A percentile compares a stretch with the other conserved stretches of the same genome.
These are phyloP conservation scores for Frankliniella intonsa DNA, from an alignment of 2,888 invertebrate species.

Conservation along the genomic window DNA sequence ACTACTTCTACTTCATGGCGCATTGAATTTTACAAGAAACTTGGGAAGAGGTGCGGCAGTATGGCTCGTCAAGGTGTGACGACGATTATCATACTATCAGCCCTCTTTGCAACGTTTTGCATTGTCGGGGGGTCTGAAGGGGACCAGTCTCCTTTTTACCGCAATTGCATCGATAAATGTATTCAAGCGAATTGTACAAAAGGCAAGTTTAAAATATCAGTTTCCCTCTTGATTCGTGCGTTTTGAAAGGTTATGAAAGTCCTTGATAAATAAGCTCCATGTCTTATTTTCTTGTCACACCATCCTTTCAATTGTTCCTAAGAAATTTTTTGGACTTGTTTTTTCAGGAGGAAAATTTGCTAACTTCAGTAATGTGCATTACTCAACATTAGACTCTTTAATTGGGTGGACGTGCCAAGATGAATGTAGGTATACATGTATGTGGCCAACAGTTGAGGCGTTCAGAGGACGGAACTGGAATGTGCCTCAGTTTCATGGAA, in stretches of 20 bases:
- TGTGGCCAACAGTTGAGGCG: constrained; percentile 85
- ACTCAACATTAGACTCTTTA: not conserved
- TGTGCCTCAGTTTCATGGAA: constrained; percentile 93
- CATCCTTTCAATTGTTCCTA: not conserved
- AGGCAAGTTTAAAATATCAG: not conserved
- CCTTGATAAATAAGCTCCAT: not conserved
- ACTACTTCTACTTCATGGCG: constrained; percentile 4
- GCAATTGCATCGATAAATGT: constrained; percentile 5
- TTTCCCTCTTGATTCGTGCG: not conserved
- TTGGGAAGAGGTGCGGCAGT: not conserved
- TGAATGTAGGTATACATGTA: constrained; percentile 85
- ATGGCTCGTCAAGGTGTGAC: constrained; percentile 12
- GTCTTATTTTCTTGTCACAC: not conserved
- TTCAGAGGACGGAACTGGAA: constrained; percentile 62
- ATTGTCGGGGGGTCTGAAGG: constrained; percentile 11
- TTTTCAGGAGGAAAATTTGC: constrained; percentile 6
- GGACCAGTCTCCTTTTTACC: constrained; percentile 4
- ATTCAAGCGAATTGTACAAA: constrained; percentile 18
- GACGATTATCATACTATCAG: constrained; percentile 2
- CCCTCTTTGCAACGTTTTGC: constrained; percentile 12
- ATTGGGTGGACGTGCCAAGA: constrained; percentile 75
- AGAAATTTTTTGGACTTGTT: not conserved
- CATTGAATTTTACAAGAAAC: not conserved
- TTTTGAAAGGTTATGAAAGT: not conserved
- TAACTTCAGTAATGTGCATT: not conserved